Percentiles rank a stretch among this genome's conserved stretches.
Evolutionary conservation across 2,888 invertebrate species (phyloP).

Genomic region (Drosophila melanosoma): DNA sequence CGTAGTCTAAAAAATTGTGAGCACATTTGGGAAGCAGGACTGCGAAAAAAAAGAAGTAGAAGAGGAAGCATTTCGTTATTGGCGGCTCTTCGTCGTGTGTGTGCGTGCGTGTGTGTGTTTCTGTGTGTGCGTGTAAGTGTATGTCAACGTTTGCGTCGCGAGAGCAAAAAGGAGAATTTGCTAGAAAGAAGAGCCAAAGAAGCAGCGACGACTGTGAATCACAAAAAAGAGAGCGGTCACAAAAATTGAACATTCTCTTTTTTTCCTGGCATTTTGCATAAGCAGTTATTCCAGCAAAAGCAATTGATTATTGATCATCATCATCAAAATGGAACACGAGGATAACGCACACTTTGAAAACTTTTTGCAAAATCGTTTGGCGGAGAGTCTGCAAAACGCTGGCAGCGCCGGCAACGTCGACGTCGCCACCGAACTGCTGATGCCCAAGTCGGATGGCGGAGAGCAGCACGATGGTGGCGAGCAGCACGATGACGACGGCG

Average conservation of each 20-base stretch:
- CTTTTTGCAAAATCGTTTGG: slow-evolving; percentile 77
- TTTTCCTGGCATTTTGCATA: slow-evolving; percentile 46
- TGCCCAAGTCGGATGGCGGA: slow-evolving; percentile 71
- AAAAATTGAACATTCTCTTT: slow-evolving; percentile 42
- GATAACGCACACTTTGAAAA: slow-evolving; percentile 80
- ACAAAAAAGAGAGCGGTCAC: slow-evolving; percentile 48
- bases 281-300: slow-evolving; percentile 23
- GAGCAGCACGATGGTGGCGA: slow-evolving; percentile 60
- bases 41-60: slow-evolving; percentile 46
- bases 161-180: slow-evolving; percentile 70
- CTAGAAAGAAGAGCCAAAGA: slow-evolving; percentile 58
- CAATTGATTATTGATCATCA: slow-evolving; percentile 50
- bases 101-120: slow-evolving; percentile 50
- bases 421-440: slow-evolving; percentile 66
- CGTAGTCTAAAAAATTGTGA: slow-evolving; percentile 40
- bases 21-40: slow-evolving; percentile 54
- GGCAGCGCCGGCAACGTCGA: slow-evolving; percentile 63
- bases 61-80: slow-evolving; percentile 61
- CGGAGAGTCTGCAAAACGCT: slow-evolving; percentile 79
- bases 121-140: slow-evolving; percentile 43
- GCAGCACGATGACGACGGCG: slow-evolving; percentile 88
- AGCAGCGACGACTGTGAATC: slow-evolving; percentile 66
- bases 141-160: slow-evolving; percentile 60
- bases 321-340: slow-evolving; percentile 80
- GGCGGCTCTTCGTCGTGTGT: slow-evolving; percentile 59